phyloP scores from a whole-genome alignment of 2,797 vertebrate genomes.

The Anableps anableps region DNA sequence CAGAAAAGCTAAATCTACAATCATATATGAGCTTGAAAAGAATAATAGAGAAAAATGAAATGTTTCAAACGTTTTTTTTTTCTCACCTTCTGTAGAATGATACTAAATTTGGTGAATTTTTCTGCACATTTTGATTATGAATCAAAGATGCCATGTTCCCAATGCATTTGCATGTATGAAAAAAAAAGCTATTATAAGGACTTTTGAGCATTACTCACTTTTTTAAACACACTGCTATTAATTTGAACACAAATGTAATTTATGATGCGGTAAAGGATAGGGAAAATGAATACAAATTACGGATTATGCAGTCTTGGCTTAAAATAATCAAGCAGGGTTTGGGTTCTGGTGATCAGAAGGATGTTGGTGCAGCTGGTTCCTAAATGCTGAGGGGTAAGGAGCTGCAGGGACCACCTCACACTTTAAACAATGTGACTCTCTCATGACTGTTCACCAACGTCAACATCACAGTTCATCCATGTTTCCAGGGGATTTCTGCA shows the following conservation, averaged over 20 bases:
- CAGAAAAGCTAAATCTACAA: neutral
- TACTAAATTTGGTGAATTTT: neutral
- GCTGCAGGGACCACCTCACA: constrained; percentile 63
- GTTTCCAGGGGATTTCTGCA: constrained; percentile 67
- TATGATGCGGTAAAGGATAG: constrained; percentile 39
- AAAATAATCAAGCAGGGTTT: constrained; percentile 36
- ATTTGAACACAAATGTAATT: constrained; percentile 45
- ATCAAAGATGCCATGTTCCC: neutral
- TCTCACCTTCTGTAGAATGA: neutral
- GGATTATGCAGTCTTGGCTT: constrained; percentile 39
- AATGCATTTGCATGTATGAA: neutral
- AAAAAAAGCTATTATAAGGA: neutral
- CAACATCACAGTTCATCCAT: constrained; percentile 70
- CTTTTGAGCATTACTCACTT: neutral
- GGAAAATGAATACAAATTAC: constrained; percentile 30
- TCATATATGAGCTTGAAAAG: neutral
- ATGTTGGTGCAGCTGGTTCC: constrained; percentile 67
- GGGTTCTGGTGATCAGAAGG: constrained; percentile 47
- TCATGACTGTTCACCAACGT: constrained; percentile 72
- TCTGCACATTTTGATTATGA: neutral
- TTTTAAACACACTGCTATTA: constrained; percentile 11
- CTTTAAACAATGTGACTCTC: constrained; percentile 76
- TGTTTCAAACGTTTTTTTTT: neutral
- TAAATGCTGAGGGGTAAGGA: constrained; percentile 42
- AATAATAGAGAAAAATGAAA: neutral